Conservation (phyloP, 1,140 invertebrate species). For the Platyscapa corneri region DNA sequence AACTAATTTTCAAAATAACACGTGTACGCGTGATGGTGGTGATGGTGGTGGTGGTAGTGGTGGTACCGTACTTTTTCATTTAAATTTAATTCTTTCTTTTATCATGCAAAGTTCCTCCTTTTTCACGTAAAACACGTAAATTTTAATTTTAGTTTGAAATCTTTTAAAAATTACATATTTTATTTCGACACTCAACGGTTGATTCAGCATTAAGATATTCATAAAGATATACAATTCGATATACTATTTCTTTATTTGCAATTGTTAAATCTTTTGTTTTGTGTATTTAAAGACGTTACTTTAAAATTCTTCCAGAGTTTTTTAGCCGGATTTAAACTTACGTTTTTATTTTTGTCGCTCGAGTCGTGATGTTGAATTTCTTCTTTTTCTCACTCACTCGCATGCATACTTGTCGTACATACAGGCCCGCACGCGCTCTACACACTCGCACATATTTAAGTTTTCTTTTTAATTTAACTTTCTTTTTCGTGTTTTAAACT, state of each 20-base stretch:
- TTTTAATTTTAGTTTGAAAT: constrained; percentile 42
- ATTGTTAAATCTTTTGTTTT: constrained; percentile 27
- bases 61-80: constrained; percentile 33
- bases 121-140: neutral
- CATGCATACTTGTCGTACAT: neutral
- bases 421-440: too few species aligned
- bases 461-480: constrained; percentile 39
- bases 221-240: neutral
- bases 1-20: neutral
- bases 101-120: constrained; percentile 10
- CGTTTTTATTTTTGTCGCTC: constrained; percentile 43
- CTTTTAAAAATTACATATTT: neutral
- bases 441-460: neutral
- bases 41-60: too few species aligned
- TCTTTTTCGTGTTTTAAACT: constrained; percentile 44
- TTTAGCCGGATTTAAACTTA: constrained; percentile 33
- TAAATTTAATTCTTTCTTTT: constrained; percentile 19
- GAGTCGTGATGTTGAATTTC: constrained; percentile 24
- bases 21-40: too few species aligned
- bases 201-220: neutral
- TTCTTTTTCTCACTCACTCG: constrained; percentile 35
- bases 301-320: constrained; percentile 29
- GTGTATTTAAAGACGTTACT: constrained; percentile 38
- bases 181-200: neutral
- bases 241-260: neutral